Evolutionary conservation across 2,113 vertebrate genomes (phyloP).

Genomic region (Pogonocichla stellata): DNA sequence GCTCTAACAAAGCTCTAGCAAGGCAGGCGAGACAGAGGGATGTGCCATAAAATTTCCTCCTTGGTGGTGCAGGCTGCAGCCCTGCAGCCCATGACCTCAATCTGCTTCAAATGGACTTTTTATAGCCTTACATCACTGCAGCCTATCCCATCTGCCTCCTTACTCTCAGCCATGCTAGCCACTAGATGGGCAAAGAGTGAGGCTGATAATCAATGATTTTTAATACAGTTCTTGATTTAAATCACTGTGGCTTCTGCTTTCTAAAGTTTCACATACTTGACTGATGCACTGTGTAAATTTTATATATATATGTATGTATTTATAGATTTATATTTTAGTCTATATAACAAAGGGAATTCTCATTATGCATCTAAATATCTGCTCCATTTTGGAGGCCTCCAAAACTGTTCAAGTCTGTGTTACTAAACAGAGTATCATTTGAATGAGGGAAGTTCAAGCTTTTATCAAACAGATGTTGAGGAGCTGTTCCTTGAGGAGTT

Average conservation of each 20-base stretch:
- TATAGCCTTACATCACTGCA: neutral
- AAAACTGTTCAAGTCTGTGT: neutral
- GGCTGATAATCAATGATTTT: neutral
- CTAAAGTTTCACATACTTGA: neutral
- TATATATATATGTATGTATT: neutral
- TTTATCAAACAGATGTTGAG: neutral
- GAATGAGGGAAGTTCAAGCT: neutral
- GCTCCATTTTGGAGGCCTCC: neutral
- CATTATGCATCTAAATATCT: neutral
- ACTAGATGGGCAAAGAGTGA: neutral
- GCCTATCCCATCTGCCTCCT: neutral
- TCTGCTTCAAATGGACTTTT: neutral
- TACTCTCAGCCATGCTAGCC: neutral
- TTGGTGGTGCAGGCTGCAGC: rapidly evolving
- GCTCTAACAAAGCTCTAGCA: neutral
- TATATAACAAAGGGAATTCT: neutral
- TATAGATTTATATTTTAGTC: neutral
- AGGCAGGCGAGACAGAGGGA: neutral
- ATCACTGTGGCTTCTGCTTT: neutral
- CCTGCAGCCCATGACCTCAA: neutral
- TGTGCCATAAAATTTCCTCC: neutral
- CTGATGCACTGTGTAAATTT: neutral
- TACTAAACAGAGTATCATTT: neutral
- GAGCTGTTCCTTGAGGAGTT: neutral
- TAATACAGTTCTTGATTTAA: neutral